Conservation (phyloP, 2,113 vertebrate genomes). For the Campylomormyrus numenius region DNA sequence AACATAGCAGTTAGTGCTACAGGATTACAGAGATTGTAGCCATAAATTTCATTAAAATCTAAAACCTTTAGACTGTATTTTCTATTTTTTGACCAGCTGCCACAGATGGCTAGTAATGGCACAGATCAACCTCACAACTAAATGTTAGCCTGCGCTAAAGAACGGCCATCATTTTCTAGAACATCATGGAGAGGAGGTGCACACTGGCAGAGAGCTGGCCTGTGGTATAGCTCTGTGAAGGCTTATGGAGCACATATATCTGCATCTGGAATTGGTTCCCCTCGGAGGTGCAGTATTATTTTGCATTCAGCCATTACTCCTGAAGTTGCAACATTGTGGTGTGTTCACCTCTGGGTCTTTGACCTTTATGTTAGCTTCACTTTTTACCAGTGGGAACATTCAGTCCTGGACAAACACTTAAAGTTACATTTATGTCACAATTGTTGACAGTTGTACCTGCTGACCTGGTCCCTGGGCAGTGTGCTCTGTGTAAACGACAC, state of each 20-base stretch:
- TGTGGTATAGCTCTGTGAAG: background rate
- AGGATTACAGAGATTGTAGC: background rate
- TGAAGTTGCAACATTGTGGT: background rate
- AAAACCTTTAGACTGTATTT: background rate
- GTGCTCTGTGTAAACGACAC: background rate
- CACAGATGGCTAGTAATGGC: background rate
- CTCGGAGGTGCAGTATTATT: background rate
- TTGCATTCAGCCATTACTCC: background rate
- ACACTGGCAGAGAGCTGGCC: background rate
- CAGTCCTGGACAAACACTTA: background rate
- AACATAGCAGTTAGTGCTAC: background rate
- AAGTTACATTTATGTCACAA: background rate
- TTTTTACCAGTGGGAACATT: background rate
- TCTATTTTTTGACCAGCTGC: background rate
- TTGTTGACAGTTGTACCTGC: background rate
- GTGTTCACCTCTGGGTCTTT: background rate
- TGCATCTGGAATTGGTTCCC: background rate
- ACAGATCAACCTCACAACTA: background rate
- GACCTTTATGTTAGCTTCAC: background rate
- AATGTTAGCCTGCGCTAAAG: background rate
- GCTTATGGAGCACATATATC: background rate
- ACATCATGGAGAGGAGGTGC: background rate
- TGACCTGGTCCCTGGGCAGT: background rate
- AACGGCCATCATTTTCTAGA: background rate
- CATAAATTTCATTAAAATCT: background rate